phyloP scores from a whole-genome alignment of 2,797 vertebrate species.

The Prunella strophiata region DNA sequence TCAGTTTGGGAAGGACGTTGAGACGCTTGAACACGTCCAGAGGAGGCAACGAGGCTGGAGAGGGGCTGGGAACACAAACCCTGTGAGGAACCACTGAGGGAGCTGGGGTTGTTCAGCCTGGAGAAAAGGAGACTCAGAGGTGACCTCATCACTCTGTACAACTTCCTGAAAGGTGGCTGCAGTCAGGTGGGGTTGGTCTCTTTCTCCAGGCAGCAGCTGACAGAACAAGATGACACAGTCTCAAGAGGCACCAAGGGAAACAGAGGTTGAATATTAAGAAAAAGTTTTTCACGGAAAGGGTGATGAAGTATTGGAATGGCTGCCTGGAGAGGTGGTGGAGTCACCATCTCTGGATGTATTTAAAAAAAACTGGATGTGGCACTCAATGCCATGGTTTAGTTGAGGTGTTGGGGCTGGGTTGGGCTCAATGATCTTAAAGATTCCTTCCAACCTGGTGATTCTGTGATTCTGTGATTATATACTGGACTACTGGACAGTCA shows the following conservation, averaged over 20 bases:
- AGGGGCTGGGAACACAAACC: neutral
- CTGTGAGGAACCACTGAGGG: neutral
- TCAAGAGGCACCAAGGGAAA: no score
- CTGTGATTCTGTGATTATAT: neutral
- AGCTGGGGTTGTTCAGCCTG: neutral
- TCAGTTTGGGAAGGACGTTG: no score
- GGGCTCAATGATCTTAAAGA: neutral
- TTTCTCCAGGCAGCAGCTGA: neutral
- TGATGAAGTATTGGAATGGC: neutral
- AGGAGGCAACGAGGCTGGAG: neutral
- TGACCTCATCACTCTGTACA: neutral
- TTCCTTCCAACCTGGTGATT: neutral
- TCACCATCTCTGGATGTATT: neutral
- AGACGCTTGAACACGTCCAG: no score
- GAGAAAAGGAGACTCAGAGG: neutral
- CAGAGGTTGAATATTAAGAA: no score
- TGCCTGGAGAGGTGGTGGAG: neutral
- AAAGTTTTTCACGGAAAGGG: neutral
- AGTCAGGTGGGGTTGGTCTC: fast-evolving
- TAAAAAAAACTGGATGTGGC: neutral
- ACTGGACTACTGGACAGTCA: neutral
- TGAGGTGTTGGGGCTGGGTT: neutral
- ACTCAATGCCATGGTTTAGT: neutral
- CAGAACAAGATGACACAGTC: neutral
- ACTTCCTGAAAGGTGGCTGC: neutral